Percentiles rank a stretch among this genome's conserved stretches.
Evolutionary conservation across 2,113 vertebrate species (phyloP).

Genomic region (Amblyopsis rosae): DNA sequence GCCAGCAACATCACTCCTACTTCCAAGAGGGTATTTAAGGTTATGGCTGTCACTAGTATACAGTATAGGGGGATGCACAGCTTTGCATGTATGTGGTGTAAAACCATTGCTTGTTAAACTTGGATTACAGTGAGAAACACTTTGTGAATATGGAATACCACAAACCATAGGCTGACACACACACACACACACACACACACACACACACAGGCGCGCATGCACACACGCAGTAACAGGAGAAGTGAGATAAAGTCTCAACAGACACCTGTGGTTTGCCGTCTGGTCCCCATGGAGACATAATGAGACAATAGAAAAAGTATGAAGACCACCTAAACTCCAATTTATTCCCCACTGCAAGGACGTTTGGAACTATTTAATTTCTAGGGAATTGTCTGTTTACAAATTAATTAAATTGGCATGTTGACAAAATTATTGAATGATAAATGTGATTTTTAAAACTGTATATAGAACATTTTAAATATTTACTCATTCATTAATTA

Average conservation of each 20-base stretch:
- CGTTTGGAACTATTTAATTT: too few species aligned
- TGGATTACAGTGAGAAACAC: slow-evolving; percentile 25
- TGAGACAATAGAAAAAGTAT: slow-evolving; percentile 26
- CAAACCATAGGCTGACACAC: slow-evolving; percentile 23
- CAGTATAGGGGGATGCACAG: background rate
- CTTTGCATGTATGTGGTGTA: background rate
- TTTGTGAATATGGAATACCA: slow-evolving; percentile 28
- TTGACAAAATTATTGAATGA: too few species aligned
- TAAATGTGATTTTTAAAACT: too few species aligned
- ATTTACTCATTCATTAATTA: too few species aligned
- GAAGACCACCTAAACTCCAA: background rate
- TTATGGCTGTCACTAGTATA: slow-evolving; percentile 15
- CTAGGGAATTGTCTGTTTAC: too few species aligned
- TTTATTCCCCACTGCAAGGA: too few species aligned
- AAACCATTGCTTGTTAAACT: background rate
- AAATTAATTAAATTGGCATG: too few species aligned
- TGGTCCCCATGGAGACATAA: slow-evolving; percentile 28
- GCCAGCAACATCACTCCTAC: slow-evolving; percentile 8
- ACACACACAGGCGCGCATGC: background rate
- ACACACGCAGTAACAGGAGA: slow-evolving; percentile 23
- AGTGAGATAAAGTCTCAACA: slow-evolving; percentile 36
- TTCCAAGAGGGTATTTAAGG: slow-evolving; percentile 57
- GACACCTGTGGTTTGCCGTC: slow-evolving; percentile 34
- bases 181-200: slow-evolving; percentile 3
- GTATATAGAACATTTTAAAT: too few species aligned